A percentile compares a stretch with the other conserved stretches of the same genome.
phyloP scores from a whole-genome alignment of 64 coral and sea anemone genomes.

The Pocillopora damicornis region DNA sequence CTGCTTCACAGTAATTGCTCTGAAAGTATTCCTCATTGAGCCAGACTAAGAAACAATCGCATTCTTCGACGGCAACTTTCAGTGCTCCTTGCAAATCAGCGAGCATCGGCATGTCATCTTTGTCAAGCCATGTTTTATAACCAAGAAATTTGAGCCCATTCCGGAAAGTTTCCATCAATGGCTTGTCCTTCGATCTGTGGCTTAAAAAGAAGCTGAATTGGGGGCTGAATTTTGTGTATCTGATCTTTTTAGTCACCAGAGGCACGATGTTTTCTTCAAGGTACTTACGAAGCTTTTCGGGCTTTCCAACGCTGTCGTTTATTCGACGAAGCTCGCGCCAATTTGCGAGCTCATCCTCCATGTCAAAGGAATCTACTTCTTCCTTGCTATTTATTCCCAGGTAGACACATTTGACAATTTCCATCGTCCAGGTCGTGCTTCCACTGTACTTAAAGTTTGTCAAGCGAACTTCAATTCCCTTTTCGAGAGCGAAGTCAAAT shows the following conservation, averaged over 20 bases:
- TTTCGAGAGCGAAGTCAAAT: constrained; percentile 70
- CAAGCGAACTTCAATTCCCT: constrained; percentile 61
- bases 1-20: constrained; percentile 71
- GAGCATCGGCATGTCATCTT: constrained; percentile 44
- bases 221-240: constrained; percentile 65
- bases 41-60: constrained; percentile 82
- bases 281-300: constrained; percentile 67
- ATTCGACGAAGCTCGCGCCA: constrained; percentile 51
- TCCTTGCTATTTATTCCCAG: constrained; percentile 45
- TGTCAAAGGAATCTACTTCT: constrained; percentile 80
- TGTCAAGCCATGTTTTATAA: constrained; percentile 75
- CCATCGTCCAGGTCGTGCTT: constrained; percentile 55
- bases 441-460: constrained; percentile 71
- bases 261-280: constrained; percentile 76
- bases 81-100: constrained; percentile 25
- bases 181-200: constrained; percentile 80
- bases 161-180: constrained; percentile 71
- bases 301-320: constrained; percentile 23
- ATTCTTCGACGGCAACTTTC: constrained; percentile 52
- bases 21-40: constrained; percentile 72
- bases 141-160: constrained; percentile 81
- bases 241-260: constrained; percentile 68
- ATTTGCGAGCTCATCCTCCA: constrained; percentile 69
- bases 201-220: constrained; percentile 88
- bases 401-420: constrained; percentile 72